Evolutionary conservation across 2,113 vertebrate species (phyloP).

Genomic region (Seriola quinqueradiata): DNA sequence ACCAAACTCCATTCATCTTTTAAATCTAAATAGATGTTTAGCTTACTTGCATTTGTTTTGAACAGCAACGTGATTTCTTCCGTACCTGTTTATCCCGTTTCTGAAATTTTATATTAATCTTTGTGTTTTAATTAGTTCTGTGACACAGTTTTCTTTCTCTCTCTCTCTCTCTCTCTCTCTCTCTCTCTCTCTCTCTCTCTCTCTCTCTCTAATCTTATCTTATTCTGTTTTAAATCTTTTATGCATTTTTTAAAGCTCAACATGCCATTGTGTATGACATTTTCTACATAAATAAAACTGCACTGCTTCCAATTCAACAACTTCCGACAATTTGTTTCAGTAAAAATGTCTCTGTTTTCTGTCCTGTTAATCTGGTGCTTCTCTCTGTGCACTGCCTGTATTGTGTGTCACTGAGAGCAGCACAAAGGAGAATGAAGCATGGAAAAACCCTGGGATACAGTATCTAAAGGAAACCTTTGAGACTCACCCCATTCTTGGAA

Average conservation of each 20-base stretch:
- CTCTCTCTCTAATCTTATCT: no score
- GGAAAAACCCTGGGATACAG: constrained; percentile 18
- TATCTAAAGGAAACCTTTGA: constrained; percentile 4
- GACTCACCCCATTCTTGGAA: background rate
- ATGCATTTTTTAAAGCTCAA: no score
- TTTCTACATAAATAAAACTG: no score
- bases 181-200: no score
- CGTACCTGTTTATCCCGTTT: no score
- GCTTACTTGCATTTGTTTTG: background rate
- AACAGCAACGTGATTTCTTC: no score
- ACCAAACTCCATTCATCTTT: background rate
- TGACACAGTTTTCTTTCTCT: no score
- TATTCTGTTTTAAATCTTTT: no score
- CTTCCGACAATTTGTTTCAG: background rate
- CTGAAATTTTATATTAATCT: no score
- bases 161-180: no score
- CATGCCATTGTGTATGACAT: no score
- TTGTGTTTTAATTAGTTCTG: no score
- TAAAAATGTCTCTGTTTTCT: background rate
- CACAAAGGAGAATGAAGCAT: constrained; percentile 1
- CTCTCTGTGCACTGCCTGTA: background rate
- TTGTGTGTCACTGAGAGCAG: background rate
- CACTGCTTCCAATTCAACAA: background rate
- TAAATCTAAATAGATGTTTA: background rate
- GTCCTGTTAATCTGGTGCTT: background rate